Conservation (phyloP, 2,888 invertebrate species). For the Melanostoma mellinum region DNA sequence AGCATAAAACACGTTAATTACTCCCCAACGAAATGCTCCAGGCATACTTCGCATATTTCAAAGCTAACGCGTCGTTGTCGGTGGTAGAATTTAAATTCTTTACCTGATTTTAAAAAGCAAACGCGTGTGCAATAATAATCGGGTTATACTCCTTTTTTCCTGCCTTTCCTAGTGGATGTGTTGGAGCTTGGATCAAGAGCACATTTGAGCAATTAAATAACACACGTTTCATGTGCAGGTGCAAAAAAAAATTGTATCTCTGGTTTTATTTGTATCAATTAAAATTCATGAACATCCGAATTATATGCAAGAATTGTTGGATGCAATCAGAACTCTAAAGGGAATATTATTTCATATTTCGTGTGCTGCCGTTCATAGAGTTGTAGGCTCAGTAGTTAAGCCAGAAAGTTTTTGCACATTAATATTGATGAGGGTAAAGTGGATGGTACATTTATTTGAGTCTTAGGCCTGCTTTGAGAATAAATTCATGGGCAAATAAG, state of each 20-base stretch:
- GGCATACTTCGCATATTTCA: conserved; percentile 15
- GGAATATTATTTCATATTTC: background rate
- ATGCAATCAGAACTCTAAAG: conserved; percentile 25
- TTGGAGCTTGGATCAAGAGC: background rate
- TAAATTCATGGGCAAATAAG: conserved; percentile 11
- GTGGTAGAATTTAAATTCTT: conserved; percentile 50
- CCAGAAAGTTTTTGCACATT: conserved; percentile 17
- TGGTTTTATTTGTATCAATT: conserved; percentile 47
- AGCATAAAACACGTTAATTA: conserved; percentile 33
- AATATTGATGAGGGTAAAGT: conserved; percentile 23
- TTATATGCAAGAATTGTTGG: conserved; percentile 39
- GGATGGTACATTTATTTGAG: background rate
- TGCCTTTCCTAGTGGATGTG: background rate
- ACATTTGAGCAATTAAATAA: conserved; percentile 13
- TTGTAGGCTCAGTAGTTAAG: too few species aligned
- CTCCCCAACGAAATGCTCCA: background rate
- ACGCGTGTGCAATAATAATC: conserved; percentile 21
- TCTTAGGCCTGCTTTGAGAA: conserved; percentile 1
- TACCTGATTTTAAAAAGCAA: conserved; percentile 43
- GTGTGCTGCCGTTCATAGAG: background rate
- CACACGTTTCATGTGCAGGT: background rate
- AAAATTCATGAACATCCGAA: conserved; percentile 60
- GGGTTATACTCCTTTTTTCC: background rate
- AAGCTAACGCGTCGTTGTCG: background rate
- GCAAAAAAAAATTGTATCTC: background rate